phyloP scores from a whole-genome alignment of 2,113 vertebrate species.

The Lophotis ruficrista region DNA sequence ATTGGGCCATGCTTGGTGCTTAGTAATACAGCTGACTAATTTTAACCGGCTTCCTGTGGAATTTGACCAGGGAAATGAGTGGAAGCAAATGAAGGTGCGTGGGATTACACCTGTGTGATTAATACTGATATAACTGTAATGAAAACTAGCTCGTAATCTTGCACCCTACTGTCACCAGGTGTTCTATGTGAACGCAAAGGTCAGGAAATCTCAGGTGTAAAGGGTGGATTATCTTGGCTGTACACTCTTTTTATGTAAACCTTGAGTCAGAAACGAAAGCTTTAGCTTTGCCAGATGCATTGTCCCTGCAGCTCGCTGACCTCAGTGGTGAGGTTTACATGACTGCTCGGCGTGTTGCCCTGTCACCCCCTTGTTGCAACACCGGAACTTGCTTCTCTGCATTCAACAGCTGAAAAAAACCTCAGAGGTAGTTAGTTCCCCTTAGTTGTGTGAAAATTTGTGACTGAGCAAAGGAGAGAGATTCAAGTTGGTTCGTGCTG shows the following conservation, averaged over 20 bases:
- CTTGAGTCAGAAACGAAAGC: neutral
- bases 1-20: neutral
- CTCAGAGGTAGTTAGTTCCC: too few species aligned
- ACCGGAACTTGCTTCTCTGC: accelerated
- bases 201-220: neutral
- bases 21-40: neutral
- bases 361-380: accelerated
- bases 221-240: neutral
- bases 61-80: neutral
- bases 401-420: neutral
- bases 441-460: neutral
- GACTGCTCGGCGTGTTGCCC: neutral
- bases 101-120: neutral
- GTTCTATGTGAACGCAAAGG: neutral
- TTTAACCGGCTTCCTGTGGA: neutral
- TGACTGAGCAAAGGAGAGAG: neutral
- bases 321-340: neutral
- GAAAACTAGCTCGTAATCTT: neutral
- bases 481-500: accelerated
- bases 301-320: neutral
- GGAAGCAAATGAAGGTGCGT: neutral
- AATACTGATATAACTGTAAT: neutral
- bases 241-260: neutral
- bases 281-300: neutral
- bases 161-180: neutral